Evolutionary conservation across 1,140 invertebrate species (phyloP), one percentile per base, ranked within the genome.

Genomic region (Triops longicaudatus): DNA sequence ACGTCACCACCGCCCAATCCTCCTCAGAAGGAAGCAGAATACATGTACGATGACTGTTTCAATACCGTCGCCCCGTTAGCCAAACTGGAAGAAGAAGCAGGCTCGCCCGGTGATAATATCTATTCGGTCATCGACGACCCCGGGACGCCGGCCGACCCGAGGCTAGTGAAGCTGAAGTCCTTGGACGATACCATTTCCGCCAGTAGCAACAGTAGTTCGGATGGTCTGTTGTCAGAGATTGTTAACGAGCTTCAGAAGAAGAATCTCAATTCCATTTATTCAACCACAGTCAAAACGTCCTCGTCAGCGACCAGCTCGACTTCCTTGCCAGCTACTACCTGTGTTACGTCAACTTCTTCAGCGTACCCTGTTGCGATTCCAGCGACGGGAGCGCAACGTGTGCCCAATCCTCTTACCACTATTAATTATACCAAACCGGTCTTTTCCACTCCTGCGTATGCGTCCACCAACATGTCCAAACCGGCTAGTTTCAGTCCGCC

Each of bases 181-280:
- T 31, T 28, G 76, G 26, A 79, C 74, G 9, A 14, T 75, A 41
- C 79, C 11, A 12, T 76, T 10, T 81, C 81, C 41, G 84, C 82
- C 10, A 78, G 83, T 5, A 77, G 72, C 26, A 76, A 43, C n/a
- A 73, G 77, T 22, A 78, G 73, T 17, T 89, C 87, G 75, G 87
- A 90, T 84, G 91, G 91, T 1, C 82, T 95, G 10, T 82, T 95
- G 0, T 91, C 91, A 5, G 93, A 95, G 83, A 94, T 94, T 74
- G 93, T 95, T 0, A 91, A 89, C 12, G 93, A 94, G 83, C 93
- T 95, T 74, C 91, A 93, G 80, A 91, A 91, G 79, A 85, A 92
- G 22, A 93, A 94, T 82, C 89, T 91, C 17, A 92, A 94, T 79
- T 94, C 92, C 0, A 93, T 95, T 76, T 95, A 95, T 81, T 93